Evolutionary conservation across 1,140 invertebrate genomes (phyloP).

Genomic region (Dreissena polymorpha): DNA sequence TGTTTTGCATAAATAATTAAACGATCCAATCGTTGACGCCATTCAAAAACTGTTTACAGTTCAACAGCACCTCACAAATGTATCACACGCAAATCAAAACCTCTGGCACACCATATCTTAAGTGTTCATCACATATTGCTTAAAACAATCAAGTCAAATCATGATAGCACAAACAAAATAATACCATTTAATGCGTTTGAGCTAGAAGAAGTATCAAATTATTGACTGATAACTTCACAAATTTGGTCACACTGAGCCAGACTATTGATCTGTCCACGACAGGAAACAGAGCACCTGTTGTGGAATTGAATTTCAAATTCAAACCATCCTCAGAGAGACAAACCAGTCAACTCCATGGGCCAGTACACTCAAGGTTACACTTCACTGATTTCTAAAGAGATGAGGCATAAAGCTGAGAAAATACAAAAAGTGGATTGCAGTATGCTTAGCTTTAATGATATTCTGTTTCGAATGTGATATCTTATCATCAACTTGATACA

Average conservation of each 20-base stretch:
- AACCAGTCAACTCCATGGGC: neutral
- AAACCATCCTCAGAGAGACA: neutral
- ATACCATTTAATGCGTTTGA: neutral
- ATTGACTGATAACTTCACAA: slow-evolving; percentile 3
- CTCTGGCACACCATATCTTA: neutral
- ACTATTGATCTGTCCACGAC: neutral
- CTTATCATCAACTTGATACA: neutral
- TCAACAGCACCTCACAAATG: slow-evolving; percentile 12
- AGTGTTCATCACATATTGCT: neutral
- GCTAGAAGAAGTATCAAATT: neutral
- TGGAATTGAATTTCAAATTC: neutral
- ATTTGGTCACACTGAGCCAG: neutral
- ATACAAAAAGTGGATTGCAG: neutral
- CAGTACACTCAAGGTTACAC: neutral
- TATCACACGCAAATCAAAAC: slow-evolving; percentile 40
- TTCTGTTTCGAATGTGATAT: neutral
- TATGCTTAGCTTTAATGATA: neutral
- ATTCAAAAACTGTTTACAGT: slow-evolving; percentile 46
- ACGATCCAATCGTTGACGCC: neutral
- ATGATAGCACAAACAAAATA: neutral
- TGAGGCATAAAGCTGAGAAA: neutral
- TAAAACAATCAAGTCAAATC: slow-evolving; percentile 6
- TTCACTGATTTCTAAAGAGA: neutral
- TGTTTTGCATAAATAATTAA: neutral
- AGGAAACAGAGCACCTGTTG: slow-evolving; percentile 7